These are phyloP conservation scores for Campaea margaritaria DNA, from an alignment of 2,888 invertebrate species.

Conservation along the genomic window DNA sequence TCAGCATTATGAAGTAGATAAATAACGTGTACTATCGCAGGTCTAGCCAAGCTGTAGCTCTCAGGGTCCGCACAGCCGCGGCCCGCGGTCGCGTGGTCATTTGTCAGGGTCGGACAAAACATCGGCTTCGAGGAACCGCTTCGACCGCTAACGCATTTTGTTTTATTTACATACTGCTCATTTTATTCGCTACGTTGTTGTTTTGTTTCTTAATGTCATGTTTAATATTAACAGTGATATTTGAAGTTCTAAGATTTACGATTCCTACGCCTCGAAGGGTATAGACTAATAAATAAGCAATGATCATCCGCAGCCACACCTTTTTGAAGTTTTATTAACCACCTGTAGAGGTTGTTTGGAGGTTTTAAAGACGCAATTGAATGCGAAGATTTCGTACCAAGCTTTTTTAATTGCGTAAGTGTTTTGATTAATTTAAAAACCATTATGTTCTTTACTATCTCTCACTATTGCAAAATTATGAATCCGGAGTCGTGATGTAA, in stretches of 20 bases:
- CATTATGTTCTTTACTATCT: too few relatives aligned
- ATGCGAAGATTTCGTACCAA: too few relatives aligned
- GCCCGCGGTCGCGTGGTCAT: conserved; percentile 39
- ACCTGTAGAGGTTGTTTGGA: too few relatives aligned
- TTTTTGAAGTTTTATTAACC: conserved; percentile 35
- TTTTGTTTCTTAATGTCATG: conserved; percentile 45
- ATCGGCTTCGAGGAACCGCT: conserved; percentile 59
- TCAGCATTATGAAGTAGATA: conserved; percentile 6
- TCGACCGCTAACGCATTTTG: conserved; percentile 50
- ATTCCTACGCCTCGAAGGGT: conserved; percentile 41
- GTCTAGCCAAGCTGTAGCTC: conserved; percentile 19
- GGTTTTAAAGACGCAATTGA: too few relatives aligned
- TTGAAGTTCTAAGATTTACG: conserved; percentile 50
- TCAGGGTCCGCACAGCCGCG: conserved; percentile 20
- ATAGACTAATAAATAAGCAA: conserved; percentile 31
- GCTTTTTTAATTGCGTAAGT: too few relatives aligned
- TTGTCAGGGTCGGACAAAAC: conserved; percentile 53
- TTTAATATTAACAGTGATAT: conserved; percentile 48
- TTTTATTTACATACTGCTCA: conserved; percentile 56
- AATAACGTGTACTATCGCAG: conserved; percentile 1
- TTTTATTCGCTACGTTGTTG: conserved; percentile 51
- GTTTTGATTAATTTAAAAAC: too few relatives aligned
- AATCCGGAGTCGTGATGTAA: too few relatives aligned
- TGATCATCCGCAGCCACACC: conserved; percentile 37
- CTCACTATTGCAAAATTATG: too few relatives aligned